Base-by-base conservation (phyloP, 2,113 vertebrate species). In the Anguilla rostrata region DNA sequence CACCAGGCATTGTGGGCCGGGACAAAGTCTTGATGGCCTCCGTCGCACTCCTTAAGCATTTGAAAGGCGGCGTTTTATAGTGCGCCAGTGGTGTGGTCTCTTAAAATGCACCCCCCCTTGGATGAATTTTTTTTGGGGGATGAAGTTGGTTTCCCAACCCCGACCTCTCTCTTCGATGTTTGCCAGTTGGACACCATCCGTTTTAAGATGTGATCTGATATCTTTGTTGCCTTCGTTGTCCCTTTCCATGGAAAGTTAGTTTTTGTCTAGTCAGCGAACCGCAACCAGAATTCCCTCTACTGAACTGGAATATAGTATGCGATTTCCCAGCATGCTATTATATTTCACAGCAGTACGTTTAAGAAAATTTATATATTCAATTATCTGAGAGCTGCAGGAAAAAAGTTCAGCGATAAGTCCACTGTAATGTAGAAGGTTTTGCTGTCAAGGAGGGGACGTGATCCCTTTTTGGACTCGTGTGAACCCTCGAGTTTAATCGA, bases 1-100 rank as follows among this genome's bases (percentile, higher is more conserved):
- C 53, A 56, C 46, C 80, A 71, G 71, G 71, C 71, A 34, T 75
- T 75, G n/a, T 75, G 9, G n/a, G 26, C 9, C 22, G 2, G 2
- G 56, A 40, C 86, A 83, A 87, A 87, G 90, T 90, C 85, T 87
- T 71, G 87, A 91, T 89, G 81, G 87, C 89, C 88, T 91, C 81
- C 79, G 57, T 83, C 89, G 87, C 85, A 75, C 88, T 86, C 86
- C 57, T 2, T 60, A 87, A 57, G 86, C 29, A 90, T 90, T 90
- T 92, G 82, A 89, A 90, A 91, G 82, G 84, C 87, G 86, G 79
- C 85, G 87, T 80, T n/a, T 78, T 87, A 16, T 82, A 34, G 34
- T 88, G 84, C 81, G 78, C n/a, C 11, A 86, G 85, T 34, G 7
- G 81, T 41, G 57, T 78, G 34, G 78, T 80, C 87, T 81, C 29